Evolutionary conservation across 1,140 invertebrate species (phyloP).

Genomic region (Philotrypesis tridentata): DNA sequence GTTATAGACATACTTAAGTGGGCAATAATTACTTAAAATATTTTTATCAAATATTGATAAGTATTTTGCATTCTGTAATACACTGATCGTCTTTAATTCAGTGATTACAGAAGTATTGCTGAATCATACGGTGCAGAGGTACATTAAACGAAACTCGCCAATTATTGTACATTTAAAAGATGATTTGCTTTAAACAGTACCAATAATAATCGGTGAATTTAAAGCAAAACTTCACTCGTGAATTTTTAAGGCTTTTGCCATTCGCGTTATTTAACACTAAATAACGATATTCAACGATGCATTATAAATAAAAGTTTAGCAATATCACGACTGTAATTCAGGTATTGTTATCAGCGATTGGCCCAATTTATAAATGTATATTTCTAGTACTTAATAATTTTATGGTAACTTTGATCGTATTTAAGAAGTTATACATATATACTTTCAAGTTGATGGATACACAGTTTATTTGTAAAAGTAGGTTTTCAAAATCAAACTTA

Average conservation of each 20-base stretch:
- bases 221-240: slow-evolving; percentile 15
- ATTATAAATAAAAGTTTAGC: slow-evolving; percentile 20
- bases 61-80: slow-evolving; percentile 8
- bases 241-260: slow-evolving; percentile 37
- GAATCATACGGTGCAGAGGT: slow-evolving; percentile 29
- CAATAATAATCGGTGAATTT: background rate
- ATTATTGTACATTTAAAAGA: slow-evolving; percentile 37
- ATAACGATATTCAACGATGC: slow-evolving; percentile 23
- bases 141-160: slow-evolving; percentile 13
- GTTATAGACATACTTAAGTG: slow-evolving; percentile 28
- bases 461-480: slow-evolving; percentile 22
- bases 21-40: slow-evolving; percentile 47
- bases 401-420: slow-evolving; percentile 20
- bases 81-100: background rate
- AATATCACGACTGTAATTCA: slow-evolving; percentile 41
- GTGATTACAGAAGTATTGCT: slow-evolving; percentile 15
- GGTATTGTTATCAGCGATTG: slow-evolving; percentile 29
- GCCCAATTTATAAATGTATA: slow-evolving; percentile 32
- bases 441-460: slow-evolving; percentile 44
- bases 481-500: slow-evolving; percentile 23
- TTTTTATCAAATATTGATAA: slow-evolving; percentile 42
- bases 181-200: background rate
- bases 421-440: slow-evolving; percentile 26
- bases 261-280: background rate
- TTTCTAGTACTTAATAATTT: slow-evolving; percentile 47